A percentile compares a stretch with the other conserved stretches of the same genome.
These are phyloP conservation scores for Coranthus polyacanthus DNA, from an alignment of 2,797 vertebrate species.

Conservation along the genomic window DNA sequence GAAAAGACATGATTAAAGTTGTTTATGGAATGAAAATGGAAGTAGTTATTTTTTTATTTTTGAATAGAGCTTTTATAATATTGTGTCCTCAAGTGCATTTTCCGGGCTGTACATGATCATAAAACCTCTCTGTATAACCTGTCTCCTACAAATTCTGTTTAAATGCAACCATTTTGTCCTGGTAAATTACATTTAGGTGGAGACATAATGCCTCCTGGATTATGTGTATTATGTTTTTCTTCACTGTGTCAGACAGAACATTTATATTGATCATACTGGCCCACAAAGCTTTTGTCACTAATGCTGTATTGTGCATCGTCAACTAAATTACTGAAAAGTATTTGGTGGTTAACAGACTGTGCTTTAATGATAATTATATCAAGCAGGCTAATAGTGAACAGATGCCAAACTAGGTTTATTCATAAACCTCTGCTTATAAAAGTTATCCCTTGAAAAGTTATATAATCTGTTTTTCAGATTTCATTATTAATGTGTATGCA, in stretches of 20 bases:
- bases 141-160: slow-evolving; percentile 14
- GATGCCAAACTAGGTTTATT: background rate
- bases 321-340: too few relatives aligned
- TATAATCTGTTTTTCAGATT: background rate
- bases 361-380: background rate
- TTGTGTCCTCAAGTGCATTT: slow-evolving; percentile 30
- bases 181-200: slow-evolving; percentile 22
- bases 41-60: slow-evolving; percentile 52
- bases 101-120: slow-evolving; percentile 14
- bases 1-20: slow-evolving; percentile 66
- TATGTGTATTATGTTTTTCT: slow-evolving; percentile 8
- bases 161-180: slow-evolving; percentile 18
- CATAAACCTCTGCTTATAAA: background rate
- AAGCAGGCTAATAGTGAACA: background rate
- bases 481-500: background rate
- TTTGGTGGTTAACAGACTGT: too few relatives aligned
- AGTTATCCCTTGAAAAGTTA: background rate
- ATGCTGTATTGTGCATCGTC: background rate
- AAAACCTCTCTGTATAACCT: slow-evolving; percentile 6
- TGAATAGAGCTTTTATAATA: slow-evolving; percentile 45
- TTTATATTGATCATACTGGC: background rate
- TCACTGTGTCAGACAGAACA: slow-evolving; percentile 2
- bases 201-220: slow-evolving; percentile 5
- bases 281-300: background rate
- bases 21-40: slow-evolving; percentile 58